phyloP scores from a whole-genome alignment of 2,888 invertebrate species.

The Bugulina stolonifera region DNA sequence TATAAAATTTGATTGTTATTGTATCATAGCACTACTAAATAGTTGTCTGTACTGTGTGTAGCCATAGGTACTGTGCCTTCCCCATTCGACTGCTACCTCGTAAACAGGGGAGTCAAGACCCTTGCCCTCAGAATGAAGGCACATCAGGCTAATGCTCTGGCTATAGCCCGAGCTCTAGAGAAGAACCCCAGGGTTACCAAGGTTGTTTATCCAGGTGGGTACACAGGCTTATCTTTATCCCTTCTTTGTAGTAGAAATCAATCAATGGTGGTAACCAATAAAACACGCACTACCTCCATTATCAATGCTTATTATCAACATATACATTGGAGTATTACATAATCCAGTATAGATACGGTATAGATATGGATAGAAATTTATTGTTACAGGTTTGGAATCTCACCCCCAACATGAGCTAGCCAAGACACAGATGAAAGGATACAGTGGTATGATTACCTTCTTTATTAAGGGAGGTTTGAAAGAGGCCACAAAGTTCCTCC shows the following conservation, averaged over 20 bases:
- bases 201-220: constrained; percentile 52
- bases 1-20: too few species aligned
- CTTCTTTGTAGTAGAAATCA: too few species aligned
- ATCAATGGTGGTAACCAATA: too few species aligned
- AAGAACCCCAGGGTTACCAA: constrained; percentile 43
- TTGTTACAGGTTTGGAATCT: constrained; percentile 36
- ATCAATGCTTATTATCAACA: too few species aligned
- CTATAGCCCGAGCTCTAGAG: constrained; percentile 49
- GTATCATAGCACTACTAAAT: not conserved
- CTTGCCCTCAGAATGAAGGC: constrained; percentile 51
- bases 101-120: constrained; percentile 60
- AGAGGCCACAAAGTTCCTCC: constrained; percentile 43
- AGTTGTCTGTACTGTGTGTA: constrained; percentile 41
- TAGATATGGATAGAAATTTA: too few species aligned
- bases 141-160: constrained; percentile 51
- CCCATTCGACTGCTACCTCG: constrained; percentile 90
- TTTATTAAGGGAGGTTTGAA: constrained; percentile 49
- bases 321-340: too few species aligned
- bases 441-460: constrained; percentile 52
- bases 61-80: constrained; percentile 89
- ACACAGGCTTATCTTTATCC: too few species aligned
- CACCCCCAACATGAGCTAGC: constrained; percentile 51
- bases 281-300: too few species aligned
- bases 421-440: constrained; percentile 51
- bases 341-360: too few species aligned